phyloP scores from a whole-genome alignment of 2,797 vertebrate genomes.

The Enteromius radiatus region DNA sequence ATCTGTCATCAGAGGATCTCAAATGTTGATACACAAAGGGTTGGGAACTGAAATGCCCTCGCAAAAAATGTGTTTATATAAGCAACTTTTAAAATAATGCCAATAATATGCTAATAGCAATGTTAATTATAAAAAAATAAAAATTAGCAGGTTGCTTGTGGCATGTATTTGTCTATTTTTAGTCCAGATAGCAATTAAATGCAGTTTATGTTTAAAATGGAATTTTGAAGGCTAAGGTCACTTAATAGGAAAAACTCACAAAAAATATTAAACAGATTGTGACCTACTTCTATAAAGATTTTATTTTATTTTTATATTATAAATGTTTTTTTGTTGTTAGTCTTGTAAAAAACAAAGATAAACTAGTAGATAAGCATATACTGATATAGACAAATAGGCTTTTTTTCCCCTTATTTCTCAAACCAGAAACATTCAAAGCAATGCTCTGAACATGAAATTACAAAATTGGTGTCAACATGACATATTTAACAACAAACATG shows the following conservation, averaged over 20 bases:
- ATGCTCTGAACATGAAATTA: neutral
- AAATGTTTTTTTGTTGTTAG: neutral
- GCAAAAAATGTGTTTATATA: neutral
- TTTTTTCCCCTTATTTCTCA: neutral
- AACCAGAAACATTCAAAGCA: neutral
- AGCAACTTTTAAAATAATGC: slow-evolving; percentile 58
- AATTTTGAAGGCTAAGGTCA: neutral
- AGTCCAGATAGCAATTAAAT: slow-evolving; percentile 37
- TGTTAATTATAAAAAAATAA: slow-evolving; percentile 58
- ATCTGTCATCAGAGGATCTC: slow-evolving; percentile 42
- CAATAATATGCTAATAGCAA: slow-evolving; percentile 62
- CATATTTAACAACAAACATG: neutral
- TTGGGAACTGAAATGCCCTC: slow-evolving; percentile 47
- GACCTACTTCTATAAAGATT: slow-evolving; percentile 2
- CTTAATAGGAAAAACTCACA: neutral
- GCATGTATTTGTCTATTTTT: slow-evolving; percentile 11
- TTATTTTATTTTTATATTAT: neutral
- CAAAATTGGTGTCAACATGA: neutral
- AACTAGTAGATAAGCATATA: no score
- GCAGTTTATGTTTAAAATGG: neutral
- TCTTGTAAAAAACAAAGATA: neutral
- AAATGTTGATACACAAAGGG: neutral
- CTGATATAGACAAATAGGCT: no score
- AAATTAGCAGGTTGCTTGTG: no score
- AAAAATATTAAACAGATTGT: slow-evolving; percentile 15